These are phyloP conservation scores for Nothobranchius kuhntae DNA, from an alignment of 2,113 vertebrate species.

Conservation along the genomic window DNA sequence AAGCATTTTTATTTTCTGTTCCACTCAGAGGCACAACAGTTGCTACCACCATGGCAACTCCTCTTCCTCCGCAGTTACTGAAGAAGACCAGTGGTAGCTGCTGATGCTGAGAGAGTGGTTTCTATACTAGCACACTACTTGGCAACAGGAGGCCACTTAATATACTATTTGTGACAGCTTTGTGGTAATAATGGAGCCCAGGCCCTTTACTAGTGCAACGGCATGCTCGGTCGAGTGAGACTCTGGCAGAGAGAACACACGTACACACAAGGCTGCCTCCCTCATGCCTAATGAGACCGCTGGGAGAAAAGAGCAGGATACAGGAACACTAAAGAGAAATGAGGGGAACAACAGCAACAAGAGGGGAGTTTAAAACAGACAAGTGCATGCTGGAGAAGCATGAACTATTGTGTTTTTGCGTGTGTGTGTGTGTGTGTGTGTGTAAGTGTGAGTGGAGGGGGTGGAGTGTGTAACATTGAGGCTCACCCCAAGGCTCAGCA, in stretches of 20 bases:
- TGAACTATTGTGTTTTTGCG: conserved; percentile 5
- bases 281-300: conserved; percentile 71
- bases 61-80: background rate
- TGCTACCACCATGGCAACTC: conserved; percentile 19
- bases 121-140: conserved; percentile 47
- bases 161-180: conserved; percentile 74
- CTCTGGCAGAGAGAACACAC: conserved; percentile 59
- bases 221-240: conserved; percentile 76
- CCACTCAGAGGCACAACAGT: background rate
- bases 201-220: conserved; percentile 63
- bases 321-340: conserved; percentile 34
- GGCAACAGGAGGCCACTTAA: conserved; percentile 68
- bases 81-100: conserved; percentile 17
- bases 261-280: conserved; percentile 51
- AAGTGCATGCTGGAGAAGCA: conserved; percentile 12
- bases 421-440: too few relatives aligned
- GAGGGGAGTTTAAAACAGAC: conserved; percentile 14
- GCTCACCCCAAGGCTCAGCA: conserved; percentile 35
- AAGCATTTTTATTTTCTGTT: conserved; percentile 1
- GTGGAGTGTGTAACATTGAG: background rate
- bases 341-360: conserved; percentile 16
- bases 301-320: conserved; percentile 62
- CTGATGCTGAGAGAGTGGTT: conserved; percentile 41
- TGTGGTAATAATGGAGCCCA: conserved; percentile 74
- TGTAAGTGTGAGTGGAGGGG: background rate